These are phyloP conservation scores for Cerastis leucographa DNA, from an alignment of 2,888 invertebrate genomes.

Conservation along the genomic window DNA sequence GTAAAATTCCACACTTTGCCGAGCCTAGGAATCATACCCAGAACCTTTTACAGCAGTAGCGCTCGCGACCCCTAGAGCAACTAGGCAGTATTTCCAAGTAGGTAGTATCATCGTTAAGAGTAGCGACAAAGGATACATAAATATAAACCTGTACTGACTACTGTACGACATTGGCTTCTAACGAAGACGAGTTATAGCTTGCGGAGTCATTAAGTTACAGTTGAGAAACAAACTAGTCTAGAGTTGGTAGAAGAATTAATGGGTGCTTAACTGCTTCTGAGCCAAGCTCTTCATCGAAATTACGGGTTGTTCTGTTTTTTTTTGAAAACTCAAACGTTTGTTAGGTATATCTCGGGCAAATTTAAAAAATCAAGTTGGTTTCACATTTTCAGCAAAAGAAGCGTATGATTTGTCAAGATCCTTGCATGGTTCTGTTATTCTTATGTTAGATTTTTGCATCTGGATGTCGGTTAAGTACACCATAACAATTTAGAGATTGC, in stretches of 20 bases:
- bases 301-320: neutral
- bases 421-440: neutral
- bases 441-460: neutral
- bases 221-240: neutral
- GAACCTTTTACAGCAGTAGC: neutral
- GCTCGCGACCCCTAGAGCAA: neutral
- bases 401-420: neutral
- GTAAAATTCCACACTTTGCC: neutral
- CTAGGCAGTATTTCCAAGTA: neutral
- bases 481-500: neutral
- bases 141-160: constrained; percentile 16
- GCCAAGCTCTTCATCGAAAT: neutral
- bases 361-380: neutral
- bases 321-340: neutral
- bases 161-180: constrained; percentile 17
- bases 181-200: constrained; percentile 40
- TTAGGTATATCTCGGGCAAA: neutral
- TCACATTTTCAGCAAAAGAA: neutral
- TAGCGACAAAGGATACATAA: constrained; percentile 40
- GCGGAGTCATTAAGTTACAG: constrained; percentile 10
- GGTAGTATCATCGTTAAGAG: neutral
- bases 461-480: too few relatives aligned
- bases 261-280: too few relatives aligned
- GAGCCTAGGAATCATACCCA: neutral
- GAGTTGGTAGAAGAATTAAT: neutral